Conservation (phyloP, 1,140 invertebrate species). For the Calliopsis andreniformis region DNA sequence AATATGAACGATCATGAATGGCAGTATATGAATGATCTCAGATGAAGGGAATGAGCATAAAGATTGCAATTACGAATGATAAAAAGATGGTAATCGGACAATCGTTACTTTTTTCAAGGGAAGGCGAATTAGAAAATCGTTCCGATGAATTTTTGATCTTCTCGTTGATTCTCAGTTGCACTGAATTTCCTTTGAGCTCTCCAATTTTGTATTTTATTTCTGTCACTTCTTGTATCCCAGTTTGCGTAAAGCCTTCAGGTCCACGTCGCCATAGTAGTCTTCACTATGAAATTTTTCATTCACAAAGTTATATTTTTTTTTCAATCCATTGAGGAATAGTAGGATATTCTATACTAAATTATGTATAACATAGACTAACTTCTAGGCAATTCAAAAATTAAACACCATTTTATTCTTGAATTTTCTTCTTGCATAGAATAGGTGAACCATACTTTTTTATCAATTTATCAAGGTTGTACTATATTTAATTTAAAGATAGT, state of each 20-base stretch:
- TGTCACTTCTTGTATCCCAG: slow-evolving; percentile 83
- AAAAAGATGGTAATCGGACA: background rate
- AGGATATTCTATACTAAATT: too few species aligned
- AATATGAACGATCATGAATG: background rate
- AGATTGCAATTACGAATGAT: background rate
- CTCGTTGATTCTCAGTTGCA: background rate
- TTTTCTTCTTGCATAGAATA: too few species aligned
- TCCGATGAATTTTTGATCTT: background rate
- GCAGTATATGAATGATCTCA: background rate
- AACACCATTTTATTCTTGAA: too few species aligned
- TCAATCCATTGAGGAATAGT: too few species aligned
- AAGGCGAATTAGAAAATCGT: background rate
- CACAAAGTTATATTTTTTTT: background rate
- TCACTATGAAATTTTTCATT: slow-evolving; percentile 83
- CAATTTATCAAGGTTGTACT: too few species aligned
- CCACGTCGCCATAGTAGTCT: slow-evolving; percentile 92
- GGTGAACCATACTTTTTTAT: too few species aligned
- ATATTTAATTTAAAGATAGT: too few species aligned
- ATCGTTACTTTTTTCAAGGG: too few species aligned
- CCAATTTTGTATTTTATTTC: background rate
- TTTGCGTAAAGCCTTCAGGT: slow-evolving; percentile 90
- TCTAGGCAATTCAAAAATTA: too few species aligned
- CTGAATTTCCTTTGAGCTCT: slow-evolving; percentile 4
- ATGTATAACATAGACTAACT: too few species aligned
- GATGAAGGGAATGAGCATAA: background rate